Conservation (phyloP, 1,140 invertebrate genomes). For the Bombus soroeensis region DNA sequence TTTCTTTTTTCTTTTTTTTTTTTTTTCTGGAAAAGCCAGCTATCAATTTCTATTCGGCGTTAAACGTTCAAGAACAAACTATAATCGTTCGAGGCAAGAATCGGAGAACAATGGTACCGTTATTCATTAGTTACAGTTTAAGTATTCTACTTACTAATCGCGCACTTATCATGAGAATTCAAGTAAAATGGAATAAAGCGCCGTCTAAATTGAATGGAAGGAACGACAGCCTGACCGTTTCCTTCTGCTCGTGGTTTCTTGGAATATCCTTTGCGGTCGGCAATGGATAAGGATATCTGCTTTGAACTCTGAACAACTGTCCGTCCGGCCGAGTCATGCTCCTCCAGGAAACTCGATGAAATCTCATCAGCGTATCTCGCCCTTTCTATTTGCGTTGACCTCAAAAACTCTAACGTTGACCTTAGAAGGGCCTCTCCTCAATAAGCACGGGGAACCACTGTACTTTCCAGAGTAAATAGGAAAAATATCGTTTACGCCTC, state of each 20-base stretch:
- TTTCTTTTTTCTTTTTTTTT: not conserved
- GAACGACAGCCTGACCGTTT: slow-evolving; percentile 49
- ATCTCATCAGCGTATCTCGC: slow-evolving; percentile 42
- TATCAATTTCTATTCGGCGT: not conserved
- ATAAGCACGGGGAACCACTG: slow-evolving; percentile 38
- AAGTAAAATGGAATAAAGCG: slow-evolving; percentile 5
- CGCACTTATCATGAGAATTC: slow-evolving; percentile 2
- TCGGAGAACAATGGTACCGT: slow-evolving; percentile 21
- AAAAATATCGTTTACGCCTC: slow-evolving; percentile 66
- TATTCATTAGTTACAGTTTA: slow-evolving; percentile 43
- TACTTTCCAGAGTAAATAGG: slow-evolving; percentile 51
- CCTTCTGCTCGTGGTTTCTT: slow-evolving; percentile 60
- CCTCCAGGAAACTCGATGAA: slow-evolving; percentile 25
- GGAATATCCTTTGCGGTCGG: slow-evolving; percentile 71
- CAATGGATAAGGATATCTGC: slow-evolving; percentile 63
- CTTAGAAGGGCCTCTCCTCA: slow-evolving; percentile 37
- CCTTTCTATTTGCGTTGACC: slow-evolving; percentile 57
- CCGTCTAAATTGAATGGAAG: slow-evolving; percentile 21
- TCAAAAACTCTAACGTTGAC: slow-evolving; percentile 43
- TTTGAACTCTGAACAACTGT: slow-evolving; percentile 29
- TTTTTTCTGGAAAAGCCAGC: not conserved
- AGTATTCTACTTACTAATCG: slow-evolving; percentile 16
- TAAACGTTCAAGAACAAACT: not conserved
- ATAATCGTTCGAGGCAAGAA: not conserved
- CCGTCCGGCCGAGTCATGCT: slow-evolving; percentile 21